Evolutionary conservation across 1,140 invertebrate species (phyloP).

Genomic region (Drosophila biarmipes): DNA sequence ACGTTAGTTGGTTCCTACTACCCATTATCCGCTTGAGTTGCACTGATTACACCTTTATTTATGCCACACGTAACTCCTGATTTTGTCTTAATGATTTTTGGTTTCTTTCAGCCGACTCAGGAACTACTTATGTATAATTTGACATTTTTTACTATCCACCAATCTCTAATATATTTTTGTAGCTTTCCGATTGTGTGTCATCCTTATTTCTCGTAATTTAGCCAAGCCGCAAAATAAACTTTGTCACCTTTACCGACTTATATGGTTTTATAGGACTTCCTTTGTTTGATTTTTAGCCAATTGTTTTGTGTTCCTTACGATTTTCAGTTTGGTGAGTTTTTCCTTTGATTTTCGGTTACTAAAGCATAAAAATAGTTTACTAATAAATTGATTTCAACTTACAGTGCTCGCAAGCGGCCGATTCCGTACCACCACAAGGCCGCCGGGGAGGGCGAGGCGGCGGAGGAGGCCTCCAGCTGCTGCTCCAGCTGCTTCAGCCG

Average conservation of each 20-base stretch:
- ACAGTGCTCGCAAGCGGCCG: conserved; percentile 94
- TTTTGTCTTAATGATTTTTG: conserved; percentile 35
- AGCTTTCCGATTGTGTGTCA: conserved; percentile 18
- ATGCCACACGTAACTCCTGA: conserved; percentile 29
- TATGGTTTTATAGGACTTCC: conserved; percentile 35
- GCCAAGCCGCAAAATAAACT: conserved; percentile 60
- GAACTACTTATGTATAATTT: conserved; percentile 52
- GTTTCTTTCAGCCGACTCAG: conserved; percentile 69
- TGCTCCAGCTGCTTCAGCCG: conserved; percentile 87
- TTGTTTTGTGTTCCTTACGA: conserved; percentile 54
- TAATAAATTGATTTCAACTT: conserved; percentile 64
- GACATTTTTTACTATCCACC: conserved; percentile 2
- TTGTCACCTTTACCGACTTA: conserved; percentile 38
- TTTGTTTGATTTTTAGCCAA: conserved; percentile 52
- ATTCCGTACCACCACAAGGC: conserved; percentile 94
- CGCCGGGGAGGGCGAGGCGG: conserved; percentile 65
- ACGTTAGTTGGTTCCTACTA: conserved; percentile 56
- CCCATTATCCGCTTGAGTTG: conserved; percentile 54
- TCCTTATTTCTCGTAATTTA: conserved; percentile 28
- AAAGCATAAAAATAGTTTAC: no score
- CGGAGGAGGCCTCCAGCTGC: conserved; percentile 88
- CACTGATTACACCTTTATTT: conserved; percentile 43
- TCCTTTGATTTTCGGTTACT: neutral
- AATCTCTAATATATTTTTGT: conserved; percentile 28
- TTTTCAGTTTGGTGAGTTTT: conserved; percentile 71